A percentile compares a stretch with the other conserved stretches of the same genome.
Evolutionary conservation across 2,888 invertebrate genomes (phyloP).

Genomic region (Andrena bucephala): DNA sequence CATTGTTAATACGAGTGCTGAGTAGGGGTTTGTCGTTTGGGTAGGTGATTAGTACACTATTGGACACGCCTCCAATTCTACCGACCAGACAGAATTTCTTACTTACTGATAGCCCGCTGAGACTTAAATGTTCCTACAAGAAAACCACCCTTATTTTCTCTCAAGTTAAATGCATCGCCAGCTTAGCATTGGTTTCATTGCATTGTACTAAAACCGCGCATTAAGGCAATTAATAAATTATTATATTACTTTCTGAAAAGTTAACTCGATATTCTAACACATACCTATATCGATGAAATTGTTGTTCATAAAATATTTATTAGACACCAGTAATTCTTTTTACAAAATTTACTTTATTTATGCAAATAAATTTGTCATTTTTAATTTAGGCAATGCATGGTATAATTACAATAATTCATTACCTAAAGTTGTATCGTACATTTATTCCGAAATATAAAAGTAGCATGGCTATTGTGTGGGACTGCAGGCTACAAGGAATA

Average conservation of each 20-base stretch:
- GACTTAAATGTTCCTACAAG: slow-evolving; percentile 3
- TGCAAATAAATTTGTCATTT: neutral
- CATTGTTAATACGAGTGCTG: slow-evolving; percentile 65
- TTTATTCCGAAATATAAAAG: neutral
- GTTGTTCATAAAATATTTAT: no score
- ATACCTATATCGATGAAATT: no score
- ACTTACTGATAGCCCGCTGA: slow-evolving; percentile 34
- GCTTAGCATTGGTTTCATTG: neutral
- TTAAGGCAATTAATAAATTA: neutral
- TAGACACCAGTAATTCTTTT: no score
- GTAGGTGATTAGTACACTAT: slow-evolving; percentile 79
- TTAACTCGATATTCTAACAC: neutral
- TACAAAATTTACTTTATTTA: neutral
- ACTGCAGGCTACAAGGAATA: neutral
- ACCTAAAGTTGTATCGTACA: neutral
- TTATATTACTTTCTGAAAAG: neutral
- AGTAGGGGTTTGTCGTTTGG: slow-evolving; percentile 70
- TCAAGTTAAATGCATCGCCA: neutral
- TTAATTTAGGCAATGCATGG: neutral
- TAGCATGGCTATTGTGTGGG: neutral
- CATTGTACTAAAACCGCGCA: neutral
- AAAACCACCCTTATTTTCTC: neutral
- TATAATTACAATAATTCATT: no score
- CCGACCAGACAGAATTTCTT: slow-evolving; percentile 67
- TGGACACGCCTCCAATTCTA: slow-evolving; percentile 73